Evolutionary conservation across 2,797 vertebrate species (phyloP).

Genomic region (Cynopterus sphinx): DNA sequence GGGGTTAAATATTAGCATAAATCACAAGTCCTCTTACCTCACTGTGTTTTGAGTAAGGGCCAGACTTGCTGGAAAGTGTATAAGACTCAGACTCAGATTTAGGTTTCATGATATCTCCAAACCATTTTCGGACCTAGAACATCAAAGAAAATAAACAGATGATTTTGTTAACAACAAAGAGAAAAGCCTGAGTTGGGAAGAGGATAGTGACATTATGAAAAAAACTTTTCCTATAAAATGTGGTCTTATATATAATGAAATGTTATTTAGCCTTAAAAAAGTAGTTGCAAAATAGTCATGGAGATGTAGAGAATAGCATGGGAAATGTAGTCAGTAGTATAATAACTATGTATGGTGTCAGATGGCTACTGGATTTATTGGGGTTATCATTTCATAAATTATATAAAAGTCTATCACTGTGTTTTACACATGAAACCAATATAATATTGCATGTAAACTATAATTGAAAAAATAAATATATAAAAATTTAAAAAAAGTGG

Average conservation of each 20-base stretch:
- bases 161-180: neutral
- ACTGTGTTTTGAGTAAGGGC: slow-evolving; percentile 27
- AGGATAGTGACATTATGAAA: neutral
- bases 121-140: slow-evolving; percentile 65
- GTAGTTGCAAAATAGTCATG: no score
- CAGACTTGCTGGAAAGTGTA: slow-evolving; percentile 19
- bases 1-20: neutral
- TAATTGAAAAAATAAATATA: no score
- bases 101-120: neutral
- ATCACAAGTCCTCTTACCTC: slow-evolving; percentile 35
- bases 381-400: no score
- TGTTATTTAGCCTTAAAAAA: neutral
- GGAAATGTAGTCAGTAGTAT: no score
- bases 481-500: no score
- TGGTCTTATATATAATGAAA: neutral
- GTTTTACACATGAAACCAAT: no score
- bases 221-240: neutral
- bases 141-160: neutral
- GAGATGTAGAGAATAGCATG: no score
- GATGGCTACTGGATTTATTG: no score
- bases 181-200: neutral
- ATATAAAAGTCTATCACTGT: no score
- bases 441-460: no score
- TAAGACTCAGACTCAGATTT: slow-evolving; percentile 12
- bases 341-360: no score